Base-by-base conservation (phyloP, 1,140 invertebrate species). In the Phocides pigmalion region DNA sequence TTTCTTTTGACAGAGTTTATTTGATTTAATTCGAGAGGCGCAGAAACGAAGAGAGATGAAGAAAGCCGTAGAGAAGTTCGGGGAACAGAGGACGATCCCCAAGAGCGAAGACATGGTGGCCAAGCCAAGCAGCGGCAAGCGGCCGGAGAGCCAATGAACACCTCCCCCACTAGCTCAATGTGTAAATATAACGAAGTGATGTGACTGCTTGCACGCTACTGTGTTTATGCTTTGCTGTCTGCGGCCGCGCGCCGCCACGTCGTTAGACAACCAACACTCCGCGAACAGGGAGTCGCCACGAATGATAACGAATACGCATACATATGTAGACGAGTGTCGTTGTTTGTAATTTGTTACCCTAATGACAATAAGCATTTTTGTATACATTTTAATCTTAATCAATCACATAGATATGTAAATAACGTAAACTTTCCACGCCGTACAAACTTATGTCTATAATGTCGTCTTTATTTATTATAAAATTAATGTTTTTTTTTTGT, bases 351-450 rank as follows among this genome's bases (percentile, higher is more conserved):
- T 19, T 75, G 72, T 76, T 81, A 79, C 73, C 73, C 66, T 83
- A 70, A 76, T 82, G 83, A 88, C 83, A 86, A 88, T 88, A 86
- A 86, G 78, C 81, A 82, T 83, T 84, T 76, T 81, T 84, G 75
- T 84, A 84, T 68, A 76, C 70, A 70, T 70, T 56, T 61, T 76
- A 79, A 77, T 79, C 72, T 74, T 76, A 79, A 78, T 76, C 76
- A 76, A 76, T 74, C 72, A 75, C 64, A 62, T 63, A 42, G 62
- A 66, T 58, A 76, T 82, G 77, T 85, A 86, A 76, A 81, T 81
- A 84, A 78, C 46, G 22, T 44, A 44, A 15, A 70, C 44, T 73
- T 74, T 80, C 70, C 70, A 62, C 50, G 58, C 62, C 72, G 72
- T 83, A 81, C 76, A 80, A 80, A 80, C 25, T 71, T 64, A 19